Percentiles rank a stretch among this genome's conserved stretches.
phyloP scores from a whole-genome alignment of 2,113 vertebrate species.

The Thomomys bottae region DNA sequence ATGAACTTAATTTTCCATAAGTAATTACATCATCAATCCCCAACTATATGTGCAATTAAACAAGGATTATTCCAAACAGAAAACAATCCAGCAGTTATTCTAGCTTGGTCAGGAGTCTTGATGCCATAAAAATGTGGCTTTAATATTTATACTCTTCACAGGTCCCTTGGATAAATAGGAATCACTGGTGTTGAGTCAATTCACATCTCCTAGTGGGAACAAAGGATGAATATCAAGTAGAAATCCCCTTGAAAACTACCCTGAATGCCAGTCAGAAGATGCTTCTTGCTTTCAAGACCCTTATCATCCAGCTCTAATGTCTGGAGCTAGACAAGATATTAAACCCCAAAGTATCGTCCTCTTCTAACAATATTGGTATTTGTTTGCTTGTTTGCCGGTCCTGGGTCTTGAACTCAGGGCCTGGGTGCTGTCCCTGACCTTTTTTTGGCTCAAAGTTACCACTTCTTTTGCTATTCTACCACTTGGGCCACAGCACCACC shows the following conservation, averaged over 20 bases:
- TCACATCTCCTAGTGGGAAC: background rate
- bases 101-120: background rate
- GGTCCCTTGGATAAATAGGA: background rate
- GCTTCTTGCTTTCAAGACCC: background rate
- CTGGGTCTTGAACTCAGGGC: too few species aligned
- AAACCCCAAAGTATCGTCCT: background rate
- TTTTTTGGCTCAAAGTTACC: too few species aligned
- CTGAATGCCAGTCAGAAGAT: background rate
- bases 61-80: background rate
- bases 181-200: background rate
- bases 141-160: background rate
- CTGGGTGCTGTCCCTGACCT: too few species aligned
- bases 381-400: too few species aligned
- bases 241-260: background rate
- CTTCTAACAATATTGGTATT: too few species aligned
- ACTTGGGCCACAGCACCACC: too few species aligned
- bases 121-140: background rate
- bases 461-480: too few species aligned
- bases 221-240: background rate
- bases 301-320: background rate
- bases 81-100: background rate
- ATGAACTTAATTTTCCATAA: conserved; percentile 26
- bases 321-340: background rate
- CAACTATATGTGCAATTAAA: background rate
- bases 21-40: conserved; percentile 36